These are phyloP conservation scores for Ctenosaura bakeri DNA, from an alignment of 2,797 vertebrate species.

Conservation along the genomic window DNA sequence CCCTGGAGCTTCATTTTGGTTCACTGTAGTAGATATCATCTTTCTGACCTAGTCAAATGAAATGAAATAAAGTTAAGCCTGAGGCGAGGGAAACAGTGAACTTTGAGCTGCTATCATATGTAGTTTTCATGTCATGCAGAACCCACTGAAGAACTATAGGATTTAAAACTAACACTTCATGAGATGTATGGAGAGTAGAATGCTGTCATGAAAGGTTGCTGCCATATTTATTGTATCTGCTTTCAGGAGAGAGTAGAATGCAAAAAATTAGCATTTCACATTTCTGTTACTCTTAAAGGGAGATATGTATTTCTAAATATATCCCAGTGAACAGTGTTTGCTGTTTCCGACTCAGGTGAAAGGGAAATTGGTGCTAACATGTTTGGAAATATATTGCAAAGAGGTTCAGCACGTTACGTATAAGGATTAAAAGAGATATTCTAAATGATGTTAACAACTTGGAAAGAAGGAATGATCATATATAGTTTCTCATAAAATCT, in stretches of 20 bases:
- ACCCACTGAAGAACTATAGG: background rate
- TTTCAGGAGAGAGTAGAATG: slow-evolving; percentile 4
- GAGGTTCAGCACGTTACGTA: background rate
- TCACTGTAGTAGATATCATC: slow-evolving; percentile 38
- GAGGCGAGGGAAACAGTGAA: slow-evolving; percentile 20
- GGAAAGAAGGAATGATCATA: slow-evolving; percentile 23
- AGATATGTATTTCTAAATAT: slow-evolving; percentile 39
- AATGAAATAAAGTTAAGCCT: slow-evolving; percentile 47
- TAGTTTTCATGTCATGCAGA: background rate
- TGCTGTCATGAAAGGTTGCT: background rate
- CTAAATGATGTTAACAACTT: slow-evolving; percentile 2
- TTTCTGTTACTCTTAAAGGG: background rate
- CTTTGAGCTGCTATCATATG: slow-evolving; percentile 24
- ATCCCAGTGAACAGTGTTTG: slow-evolving; percentile 17
- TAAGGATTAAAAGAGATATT: background rate
- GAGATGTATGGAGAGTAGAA: background rate
- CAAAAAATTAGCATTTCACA: background rate
- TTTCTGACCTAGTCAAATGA: slow-evolving; percentile 30
- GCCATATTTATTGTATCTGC: slow-evolving; percentile 27
- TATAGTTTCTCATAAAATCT: slow-evolving; percentile 21
- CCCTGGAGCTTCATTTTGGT: slow-evolving; percentile 23
- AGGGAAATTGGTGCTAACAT: slow-evolving; percentile 31
- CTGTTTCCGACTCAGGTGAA: background rate
- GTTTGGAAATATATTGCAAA: slow-evolving; percentile 37
- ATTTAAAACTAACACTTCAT: background rate